Evolutionary conservation across 2,113 vertebrate genomes (phyloP).

Genomic region (Mobula birostris): DNA sequence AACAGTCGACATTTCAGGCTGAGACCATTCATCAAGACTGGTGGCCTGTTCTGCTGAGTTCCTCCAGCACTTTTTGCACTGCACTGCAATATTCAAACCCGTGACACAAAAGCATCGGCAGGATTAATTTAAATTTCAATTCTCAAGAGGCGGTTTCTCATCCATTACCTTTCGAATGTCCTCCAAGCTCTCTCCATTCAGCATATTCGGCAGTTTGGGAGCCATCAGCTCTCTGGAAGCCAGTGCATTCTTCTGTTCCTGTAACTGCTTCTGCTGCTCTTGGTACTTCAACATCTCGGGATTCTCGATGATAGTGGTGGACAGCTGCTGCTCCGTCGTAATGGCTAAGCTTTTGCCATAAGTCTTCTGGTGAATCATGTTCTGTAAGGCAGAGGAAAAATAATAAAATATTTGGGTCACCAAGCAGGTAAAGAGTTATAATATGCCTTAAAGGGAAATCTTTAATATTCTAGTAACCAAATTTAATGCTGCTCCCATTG

Average conservation of each 20-base stretch:
- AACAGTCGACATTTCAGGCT: too few relatives aligned
- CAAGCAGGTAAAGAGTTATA: neutral
- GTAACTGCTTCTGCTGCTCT: conserved; percentile 60
- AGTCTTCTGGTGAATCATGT: conserved; percentile 90
- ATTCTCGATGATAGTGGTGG: conserved; percentile 93
- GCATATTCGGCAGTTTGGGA: conserved; percentile 79
- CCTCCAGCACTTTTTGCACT: too few relatives aligned
- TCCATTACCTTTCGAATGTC: conserved; percentile 85
- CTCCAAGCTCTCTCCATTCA: conserved; percentile 93
- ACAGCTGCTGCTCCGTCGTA: conserved; percentile 83
- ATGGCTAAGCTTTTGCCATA: conserved; percentile 96
- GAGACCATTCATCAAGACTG: too few relatives aligned
- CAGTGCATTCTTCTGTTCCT: conserved; percentile 53
- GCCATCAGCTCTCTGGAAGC: conserved; percentile 53
- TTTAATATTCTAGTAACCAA: neutral
- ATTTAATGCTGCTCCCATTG: neutral
- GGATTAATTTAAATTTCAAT: neutral
- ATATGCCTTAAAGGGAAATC: neutral
- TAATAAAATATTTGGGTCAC: neutral
- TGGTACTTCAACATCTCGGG: conserved; percentile 97
- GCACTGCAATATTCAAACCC: neutral
- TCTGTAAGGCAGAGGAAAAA: conserved; percentile 55
- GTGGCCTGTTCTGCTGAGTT: too few relatives aligned
- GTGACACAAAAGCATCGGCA: neutral
- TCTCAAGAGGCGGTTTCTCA: neutral